Conservation (phyloP, 2,888 invertebrate genomes). For the Scrobipalpa costella region DNA sequence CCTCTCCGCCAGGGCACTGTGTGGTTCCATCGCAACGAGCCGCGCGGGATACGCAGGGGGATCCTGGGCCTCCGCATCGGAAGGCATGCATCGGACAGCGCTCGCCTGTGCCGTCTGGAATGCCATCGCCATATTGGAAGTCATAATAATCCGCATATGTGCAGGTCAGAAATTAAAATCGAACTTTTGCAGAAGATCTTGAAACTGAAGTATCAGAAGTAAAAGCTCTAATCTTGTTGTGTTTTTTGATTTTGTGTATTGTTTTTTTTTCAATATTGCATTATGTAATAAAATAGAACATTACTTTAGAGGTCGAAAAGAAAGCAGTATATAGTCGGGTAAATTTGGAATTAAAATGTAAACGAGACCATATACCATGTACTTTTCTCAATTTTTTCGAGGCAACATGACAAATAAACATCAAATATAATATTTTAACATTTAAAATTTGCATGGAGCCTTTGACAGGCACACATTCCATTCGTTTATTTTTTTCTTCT, state of each 20-base stretch:
- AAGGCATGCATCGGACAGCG: constrained; percentile 87
- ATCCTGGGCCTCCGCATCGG: constrained; percentile 84
- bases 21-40: constrained; percentile 89
- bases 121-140: not conserved
- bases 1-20: constrained; percentile 89
- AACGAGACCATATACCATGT: too few relatives aligned
- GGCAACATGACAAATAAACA: too few relatives aligned
- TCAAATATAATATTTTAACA: too few relatives aligned
- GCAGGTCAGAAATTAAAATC: not conserved
- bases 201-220: not conserved
- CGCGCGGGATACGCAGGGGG: constrained; percentile 88
- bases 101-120: constrained; percentile 65
- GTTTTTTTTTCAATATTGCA: too few relatives aligned
- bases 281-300: too few relatives aligned
- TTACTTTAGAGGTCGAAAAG: too few relatives aligned
- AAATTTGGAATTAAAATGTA: too few relatives aligned
- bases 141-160: not conserved
- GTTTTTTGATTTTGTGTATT: not conserved
- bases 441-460: too few relatives aligned
- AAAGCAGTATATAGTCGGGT: too few relatives aligned
- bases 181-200: not conserved
- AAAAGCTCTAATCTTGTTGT: not conserved
- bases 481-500: too few relatives aligned
- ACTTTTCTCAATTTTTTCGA: too few relatives aligned
- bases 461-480: too few relatives aligned